Evolutionary conservation across 2,113 vertebrate genomes (phyloP).

Genomic region (Eretmochelys imbricata): DNA sequence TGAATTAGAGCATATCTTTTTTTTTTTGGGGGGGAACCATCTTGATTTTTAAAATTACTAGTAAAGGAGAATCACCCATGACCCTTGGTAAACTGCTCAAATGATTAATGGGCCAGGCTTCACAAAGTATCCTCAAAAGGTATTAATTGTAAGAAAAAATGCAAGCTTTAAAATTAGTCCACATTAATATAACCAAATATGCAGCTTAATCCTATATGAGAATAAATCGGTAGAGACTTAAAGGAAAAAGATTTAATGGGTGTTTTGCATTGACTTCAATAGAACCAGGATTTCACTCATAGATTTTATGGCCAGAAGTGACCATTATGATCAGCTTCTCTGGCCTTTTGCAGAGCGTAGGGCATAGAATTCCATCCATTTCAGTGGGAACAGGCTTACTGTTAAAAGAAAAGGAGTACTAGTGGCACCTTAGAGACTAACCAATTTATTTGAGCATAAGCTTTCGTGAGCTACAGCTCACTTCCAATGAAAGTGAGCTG

Average conservation of each 20-base stretch:
- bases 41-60: background rate
- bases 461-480: too few relatives aligned
- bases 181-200: background rate
- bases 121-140: background rate
- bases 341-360: background rate
- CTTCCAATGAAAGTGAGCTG: too few relatives aligned
- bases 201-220: background rate
- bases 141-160: background rate
- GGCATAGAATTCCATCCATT: background rate
- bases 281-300: background rate
- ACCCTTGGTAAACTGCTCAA: background rate
- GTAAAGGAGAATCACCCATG: background rate
- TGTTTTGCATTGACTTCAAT: background rate
- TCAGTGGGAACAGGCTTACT: background rate
- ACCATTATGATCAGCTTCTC: background rate
- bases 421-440: too few relatives aligned
- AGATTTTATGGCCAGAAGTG: background rate
- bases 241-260: background rate
- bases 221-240: background rate
- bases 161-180: background rate
- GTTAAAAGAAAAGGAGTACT: background rate
- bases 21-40: background rate
- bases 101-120: background rate
- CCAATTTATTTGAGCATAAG: too few relatives aligned
- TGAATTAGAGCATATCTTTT: background rate